phyloP scores from a whole-genome alignment of 2,888 invertebrate genomes.

The Heliconius ethilla region DNA sequence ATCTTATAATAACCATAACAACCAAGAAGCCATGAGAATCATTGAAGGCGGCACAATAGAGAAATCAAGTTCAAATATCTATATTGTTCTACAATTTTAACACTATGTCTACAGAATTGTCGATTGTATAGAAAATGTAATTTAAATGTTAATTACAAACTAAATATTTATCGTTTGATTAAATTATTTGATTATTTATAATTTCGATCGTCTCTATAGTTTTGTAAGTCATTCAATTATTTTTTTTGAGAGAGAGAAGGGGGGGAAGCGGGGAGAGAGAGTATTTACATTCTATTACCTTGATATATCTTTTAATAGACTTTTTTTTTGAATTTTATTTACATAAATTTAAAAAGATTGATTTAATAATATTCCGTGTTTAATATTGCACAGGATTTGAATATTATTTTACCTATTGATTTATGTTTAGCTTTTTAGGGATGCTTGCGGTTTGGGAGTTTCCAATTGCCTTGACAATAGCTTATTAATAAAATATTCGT shows the following conservation, averaged over 20 bases:
- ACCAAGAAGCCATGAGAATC: constrained; percentile 47
- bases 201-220: not conserved
- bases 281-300: too few relatives aligned
- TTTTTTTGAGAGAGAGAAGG: too few relatives aligned
- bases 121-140: not conserved
- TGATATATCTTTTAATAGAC: too few relatives aligned
- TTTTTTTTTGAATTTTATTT: too few relatives aligned
- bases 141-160: not conserved
- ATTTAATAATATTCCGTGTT: not conserved
- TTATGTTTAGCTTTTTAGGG: not conserved
- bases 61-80: constrained; percentile 45
- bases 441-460: not conserved
- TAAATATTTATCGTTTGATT: not conserved
- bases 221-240: too few relatives aligned
- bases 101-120: not conserved
- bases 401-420: not conserved
- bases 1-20: constrained; percentile 42
- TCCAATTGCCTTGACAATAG: not conserved
- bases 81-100: constrained; percentile 5
- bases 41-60: constrained; percentile 45
- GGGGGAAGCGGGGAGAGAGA: too few relatives aligned
- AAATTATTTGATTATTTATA: not conserved
- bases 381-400: not conserved
- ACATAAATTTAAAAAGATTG: too few relatives aligned
- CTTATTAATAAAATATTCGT: not conserved